Percentiles rank a stretch among this genome's conserved stretches.
phyloP scores from a whole-genome alignment of 2,797 vertebrate genomes.

The Sylvia borin region DNA sequence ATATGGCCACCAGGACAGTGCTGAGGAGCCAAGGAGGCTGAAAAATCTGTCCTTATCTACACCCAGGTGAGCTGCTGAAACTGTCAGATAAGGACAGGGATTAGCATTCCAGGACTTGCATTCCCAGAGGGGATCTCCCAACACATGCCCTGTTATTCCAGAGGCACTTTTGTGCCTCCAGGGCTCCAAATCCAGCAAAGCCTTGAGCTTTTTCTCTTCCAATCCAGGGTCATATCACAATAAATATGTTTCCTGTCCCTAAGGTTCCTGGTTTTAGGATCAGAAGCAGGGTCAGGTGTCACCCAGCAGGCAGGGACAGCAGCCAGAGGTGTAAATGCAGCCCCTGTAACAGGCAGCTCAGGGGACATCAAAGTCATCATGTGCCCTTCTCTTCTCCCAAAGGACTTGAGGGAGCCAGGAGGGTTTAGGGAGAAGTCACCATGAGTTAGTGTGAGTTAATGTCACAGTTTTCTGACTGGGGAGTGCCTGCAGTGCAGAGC shows the following conservation, averaged over 20 bases:
- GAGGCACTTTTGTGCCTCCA: not conserved
- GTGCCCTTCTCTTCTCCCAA: not conserved
- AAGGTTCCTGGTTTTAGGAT: not conserved
- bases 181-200: not conserved
- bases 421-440: not conserved
- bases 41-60: not conserved
- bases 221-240: rapidly evolving
- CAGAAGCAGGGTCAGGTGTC: not conserved
- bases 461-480: not conserved
- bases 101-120: not conserved
- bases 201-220: not conserved
- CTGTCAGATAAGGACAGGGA: not conserved
- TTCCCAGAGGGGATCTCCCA: not conserved
- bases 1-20: rapidly evolving
- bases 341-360: not conserved
- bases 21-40: not conserved
- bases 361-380: not conserved
- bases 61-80: not conserved
- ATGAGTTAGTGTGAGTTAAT: not conserved
- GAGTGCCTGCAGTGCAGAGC: not conserved
- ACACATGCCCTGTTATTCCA: rapidly evolving
- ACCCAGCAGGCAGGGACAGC: not conserved
- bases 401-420: not conserved
- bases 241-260: rapidly evolving
- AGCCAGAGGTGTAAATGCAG: not conserved